A percentile compares a stretch with the other conserved stretches of the same genome.
phyloP scores from a whole-genome alignment of 2,888 invertebrate species.

The Eupithecia tripunctaria region DNA sequence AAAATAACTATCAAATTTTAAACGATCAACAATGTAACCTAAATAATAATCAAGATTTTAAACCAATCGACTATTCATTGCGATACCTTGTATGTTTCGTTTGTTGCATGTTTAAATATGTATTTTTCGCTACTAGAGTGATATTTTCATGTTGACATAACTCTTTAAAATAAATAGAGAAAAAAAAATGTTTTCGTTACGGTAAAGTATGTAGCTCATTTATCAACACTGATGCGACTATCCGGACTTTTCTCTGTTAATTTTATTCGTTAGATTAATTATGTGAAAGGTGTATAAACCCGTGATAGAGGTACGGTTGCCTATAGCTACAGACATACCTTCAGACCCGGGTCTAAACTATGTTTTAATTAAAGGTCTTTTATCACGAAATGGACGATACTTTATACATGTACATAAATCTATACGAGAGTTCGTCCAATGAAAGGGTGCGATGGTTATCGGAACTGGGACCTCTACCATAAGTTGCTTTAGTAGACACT shows the following conservation, averaged over 20 bases:
- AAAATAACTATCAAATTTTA: too few species aligned
- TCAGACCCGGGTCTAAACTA: conserved; percentile 55
- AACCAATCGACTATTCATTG: too few species aligned
- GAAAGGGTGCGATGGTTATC: conserved; percentile 77
- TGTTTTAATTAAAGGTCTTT: conserved; percentile 76
- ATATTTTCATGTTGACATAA: too few species aligned
- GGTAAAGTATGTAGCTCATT: neutral
- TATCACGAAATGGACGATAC: conserved; percentile 58
- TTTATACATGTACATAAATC: conserved; percentile 41
- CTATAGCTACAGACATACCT: conserved; percentile 47
- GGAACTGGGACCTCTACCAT: conserved; percentile 37
- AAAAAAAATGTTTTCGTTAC: neutral
- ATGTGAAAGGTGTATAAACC: neutral
- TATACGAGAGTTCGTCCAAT: conserved; percentile 60
- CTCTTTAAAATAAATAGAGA: too few species aligned
- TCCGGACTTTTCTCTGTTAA: neutral
- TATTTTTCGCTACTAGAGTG: too few species aligned
- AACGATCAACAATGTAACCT: too few species aligned
- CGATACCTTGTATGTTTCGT: too few species aligned
- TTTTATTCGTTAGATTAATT: neutral
- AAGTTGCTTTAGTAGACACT: neutral
- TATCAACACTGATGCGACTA: neutral
- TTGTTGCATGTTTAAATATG: too few species aligned
- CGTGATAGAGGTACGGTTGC: conserved; percentile 1
- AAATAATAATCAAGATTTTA: too few species aligned